Conservation (phyloP, 2,888 invertebrate species). For the Caenorhabditis zanzibari region DNA sequence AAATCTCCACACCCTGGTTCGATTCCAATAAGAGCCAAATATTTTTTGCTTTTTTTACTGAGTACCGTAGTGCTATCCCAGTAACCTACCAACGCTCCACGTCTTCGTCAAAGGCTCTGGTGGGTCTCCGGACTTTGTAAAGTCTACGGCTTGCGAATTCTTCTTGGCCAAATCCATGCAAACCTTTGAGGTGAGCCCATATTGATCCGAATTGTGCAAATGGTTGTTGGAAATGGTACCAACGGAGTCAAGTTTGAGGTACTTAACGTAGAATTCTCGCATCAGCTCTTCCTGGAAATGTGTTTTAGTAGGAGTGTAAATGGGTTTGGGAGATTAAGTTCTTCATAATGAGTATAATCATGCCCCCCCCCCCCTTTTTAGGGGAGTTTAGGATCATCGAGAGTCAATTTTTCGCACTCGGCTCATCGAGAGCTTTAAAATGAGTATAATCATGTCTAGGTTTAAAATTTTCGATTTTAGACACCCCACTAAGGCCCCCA, state of each 20-base stretch:
- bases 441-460: neutral
- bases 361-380: too few species aligned
- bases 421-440: too few species aligned
- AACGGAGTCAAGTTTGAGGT: slow-evolving; percentile 83
- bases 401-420: neutral
- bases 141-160: slow-evolving; percentile 81
- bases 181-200: slow-evolving; percentile 76
- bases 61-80: too few species aligned
- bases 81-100: slow-evolving; percentile 42
- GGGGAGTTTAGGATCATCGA: neutral
- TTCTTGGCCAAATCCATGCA: slow-evolving; percentile 76
- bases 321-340: neutral
- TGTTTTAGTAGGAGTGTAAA: too few species aligned
- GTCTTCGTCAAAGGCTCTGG: slow-evolving; percentile 49
- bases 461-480: neutral
- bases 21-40: neutral
- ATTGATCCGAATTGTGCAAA: slow-evolving; percentile 82
- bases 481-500: too few species aligned
- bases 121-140: slow-evolving; percentile 69
- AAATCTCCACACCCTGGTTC: neutral
- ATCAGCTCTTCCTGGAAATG: slow-evolving; percentile 62
- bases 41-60: neutral
- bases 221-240: slow-evolving; percentile 83
- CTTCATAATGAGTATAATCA: too few species aligned
- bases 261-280: slow-evolving; percentile 83